Conservation (phyloP, 2,888 invertebrate species). For the Drosophila phalerata region DNA sequence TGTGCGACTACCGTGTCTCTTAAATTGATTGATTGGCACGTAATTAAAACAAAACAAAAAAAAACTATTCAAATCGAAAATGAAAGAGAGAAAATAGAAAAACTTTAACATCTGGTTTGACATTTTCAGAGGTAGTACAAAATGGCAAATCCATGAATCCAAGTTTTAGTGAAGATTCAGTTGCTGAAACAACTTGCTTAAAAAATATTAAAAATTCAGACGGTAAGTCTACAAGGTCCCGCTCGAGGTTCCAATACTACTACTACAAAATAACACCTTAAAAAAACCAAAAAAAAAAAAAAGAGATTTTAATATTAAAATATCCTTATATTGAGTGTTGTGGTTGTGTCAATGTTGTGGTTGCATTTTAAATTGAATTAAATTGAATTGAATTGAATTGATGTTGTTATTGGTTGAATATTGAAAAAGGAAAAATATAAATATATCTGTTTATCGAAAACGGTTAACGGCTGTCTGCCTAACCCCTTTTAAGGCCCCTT, state of each 20-base stretch:
- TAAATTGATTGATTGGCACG: slow-evolving; percentile 57
- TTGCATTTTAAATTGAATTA: slow-evolving; percentile 79
- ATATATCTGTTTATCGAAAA: slow-evolving; percentile 8
- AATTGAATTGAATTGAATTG: slow-evolving; percentile 67
- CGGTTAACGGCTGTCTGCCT: slow-evolving; percentile 5
- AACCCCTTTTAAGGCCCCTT: neutral
- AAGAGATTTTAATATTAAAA: slow-evolving; percentile 30
- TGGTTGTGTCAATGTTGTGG: slow-evolving; percentile 85
- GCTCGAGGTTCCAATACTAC: slow-evolving; percentile 61
- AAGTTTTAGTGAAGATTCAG: slow-evolving; percentile 93
- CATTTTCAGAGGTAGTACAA: slow-evolving; percentile 86
- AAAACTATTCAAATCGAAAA: slow-evolving; percentile 13
- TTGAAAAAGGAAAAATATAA: neutral
- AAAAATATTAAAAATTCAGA: slow-evolving; percentile 94
- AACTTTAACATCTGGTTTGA: slow-evolving; percentile 80
- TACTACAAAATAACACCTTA: slow-evolving; percentile 30
- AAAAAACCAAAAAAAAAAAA: slow-evolving; percentile 23
- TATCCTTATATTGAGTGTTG: slow-evolving; percentile 80
- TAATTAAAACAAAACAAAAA: slow-evolving; percentile 14
- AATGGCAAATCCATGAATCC: slow-evolving; percentile 88
- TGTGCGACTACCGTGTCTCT: slow-evolving; percentile 73
- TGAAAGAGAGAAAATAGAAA: slow-evolving; percentile 22
- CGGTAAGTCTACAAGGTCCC: slow-evolving; percentile 88
- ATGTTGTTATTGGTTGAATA: slow-evolving; percentile 61
- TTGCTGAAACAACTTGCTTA: slow-evolving; percentile 92